phyloP scores from a whole-genome alignment of 2,888 invertebrate genomes.

The Diarsia dahlii region DNA sequence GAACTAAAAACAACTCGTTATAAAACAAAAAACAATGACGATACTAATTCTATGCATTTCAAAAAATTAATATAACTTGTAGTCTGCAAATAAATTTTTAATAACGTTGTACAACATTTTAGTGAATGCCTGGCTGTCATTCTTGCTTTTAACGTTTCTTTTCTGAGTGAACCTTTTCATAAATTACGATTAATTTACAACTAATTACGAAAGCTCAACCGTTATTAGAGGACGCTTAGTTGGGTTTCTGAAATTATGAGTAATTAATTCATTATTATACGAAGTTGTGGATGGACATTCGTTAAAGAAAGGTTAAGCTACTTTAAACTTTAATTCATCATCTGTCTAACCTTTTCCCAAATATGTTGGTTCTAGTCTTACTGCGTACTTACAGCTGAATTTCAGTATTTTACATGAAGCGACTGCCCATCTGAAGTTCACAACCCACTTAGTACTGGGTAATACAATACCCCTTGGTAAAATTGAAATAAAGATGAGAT shows the following conservation, averaged over 20 bases:
- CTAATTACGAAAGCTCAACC: slow-evolving; percentile 43
- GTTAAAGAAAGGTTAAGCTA: slow-evolving; percentile 10
- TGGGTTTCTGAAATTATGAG: slow-evolving; percentile 15
- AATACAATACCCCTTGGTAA: not conserved
- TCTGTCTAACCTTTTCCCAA: not conserved
- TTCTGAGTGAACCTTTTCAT: slow-evolving; percentile 21
- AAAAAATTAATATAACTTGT: slow-evolving; percentile 18
- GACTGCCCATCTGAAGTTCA: not conserved
- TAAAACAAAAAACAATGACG: not conserved
- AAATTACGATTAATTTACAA: slow-evolving; percentile 45
- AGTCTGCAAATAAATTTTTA: slow-evolving; percentile 2
- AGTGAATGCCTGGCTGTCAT: slow-evolving; percentile 11
- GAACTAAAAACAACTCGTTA: not conserved
- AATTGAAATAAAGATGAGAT: no score
- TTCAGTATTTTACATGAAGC: not conserved
- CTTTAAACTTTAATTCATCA: not conserved
- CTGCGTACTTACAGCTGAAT: not conserved
- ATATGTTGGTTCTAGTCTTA: not conserved
- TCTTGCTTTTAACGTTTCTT: slow-evolving; percentile 17
- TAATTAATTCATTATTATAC: slow-evolving; percentile 13
- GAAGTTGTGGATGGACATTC: not conserved
- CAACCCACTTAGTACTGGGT: not conserved
- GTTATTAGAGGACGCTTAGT: slow-evolving; percentile 36
- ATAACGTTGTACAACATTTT: slow-evolving; percentile 14
- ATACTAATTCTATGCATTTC: not conserved